Base-by-base conservation (phyloP, 2,113 vertebrate species). In the Donacobius atricapilla region DNA sequence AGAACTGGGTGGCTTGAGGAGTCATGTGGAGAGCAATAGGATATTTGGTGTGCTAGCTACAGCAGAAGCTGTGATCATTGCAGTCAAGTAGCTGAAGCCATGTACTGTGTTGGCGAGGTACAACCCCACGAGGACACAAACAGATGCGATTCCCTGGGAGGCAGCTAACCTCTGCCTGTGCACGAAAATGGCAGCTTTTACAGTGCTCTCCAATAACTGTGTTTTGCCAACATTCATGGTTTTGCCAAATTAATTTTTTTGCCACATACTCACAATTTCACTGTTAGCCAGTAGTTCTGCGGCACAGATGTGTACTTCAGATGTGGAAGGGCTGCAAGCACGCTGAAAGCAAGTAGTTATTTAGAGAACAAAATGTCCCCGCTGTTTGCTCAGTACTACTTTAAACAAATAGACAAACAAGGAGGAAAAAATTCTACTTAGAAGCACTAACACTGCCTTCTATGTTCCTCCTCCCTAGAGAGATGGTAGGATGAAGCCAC, bases 341-440 rank as follows among this genome's bases (percentile, higher is more conserved):
- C 1, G 1, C 60, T 35, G 85, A 90, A 72, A 90, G 31, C 78
- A 90, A 92, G 73, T 16, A 47, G 69, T 78, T 89, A 77, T 71
- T 95, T 83, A 76, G 70, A 90, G 76, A 93, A 95, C 93, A 93
- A 95, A 89, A 95, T 72, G 90, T 94, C 83, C 77, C 53, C 0
- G 1, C 60, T 96, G 94, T 94, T 97, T 95, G 88, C 90, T 95
- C 69, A 92, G 45, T 15, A 13, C 69, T 87, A 35, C 88, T 89
- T 96, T 83, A 95, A 94, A 82, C 88, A 97, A 95, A 92, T 3
- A 93, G 92, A 95, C 72, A 95, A 96, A 92, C 90, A 92, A 84
- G 65, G 44, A 76, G 66, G n/a, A 81, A 82, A 95, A 85, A 93
- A 68, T 22, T 69, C 68, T 86, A 45, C 80, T 95, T 94, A 78